A percentile compares a stretch with the other conserved stretches of the same genome.
Evolutionary conservation across 2,888 invertebrate genomes (phyloP).

Genomic region (Cryptophagus acutangulus): DNA sequence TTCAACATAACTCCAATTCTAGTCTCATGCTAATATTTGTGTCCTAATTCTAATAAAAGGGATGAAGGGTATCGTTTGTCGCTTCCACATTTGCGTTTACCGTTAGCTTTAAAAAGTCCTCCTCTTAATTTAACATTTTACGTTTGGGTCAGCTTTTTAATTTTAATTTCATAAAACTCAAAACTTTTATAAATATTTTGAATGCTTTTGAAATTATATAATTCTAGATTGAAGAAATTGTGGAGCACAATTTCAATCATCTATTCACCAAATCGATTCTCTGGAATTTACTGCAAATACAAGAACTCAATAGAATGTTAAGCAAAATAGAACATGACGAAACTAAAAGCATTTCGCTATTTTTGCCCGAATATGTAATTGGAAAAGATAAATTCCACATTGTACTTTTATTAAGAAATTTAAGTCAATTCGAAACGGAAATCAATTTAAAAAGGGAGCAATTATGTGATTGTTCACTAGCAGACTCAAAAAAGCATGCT

Average conservation of each 20-base stretch:
- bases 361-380: conserved; percentile 37
- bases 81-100: no score
- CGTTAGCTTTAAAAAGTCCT: no score
- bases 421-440: conserved; percentile 29
- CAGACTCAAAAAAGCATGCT: conserved; percentile 16
- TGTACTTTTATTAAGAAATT: conserved; percentile 39
- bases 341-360: conserved; percentile 29
- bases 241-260: conserved; percentile 38
- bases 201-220: conserved; percentile 6
- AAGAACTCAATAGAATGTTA: conserved; percentile 39
- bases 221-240: conserved; percentile 43
- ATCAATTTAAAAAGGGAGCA: conserved; percentile 39
- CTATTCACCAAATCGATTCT: conserved; percentile 42
- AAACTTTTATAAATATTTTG: conserved; percentile 10
- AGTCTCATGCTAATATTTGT: no score
- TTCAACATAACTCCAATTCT: no score
- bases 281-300: conserved; percentile 45
- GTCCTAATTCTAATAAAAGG: no score
- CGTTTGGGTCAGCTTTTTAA: conserved; percentile 2
- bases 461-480: conserved; percentile 39
- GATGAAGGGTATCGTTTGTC: no score
- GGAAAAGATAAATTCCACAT: conserved; percentile 33
- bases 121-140: no score
- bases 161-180: no score
- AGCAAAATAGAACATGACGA: conserved; percentile 28